Evolutionary conservation across 2,113 vertebrate genomes (phyloP).

Genomic region (Proteles cristata): DNA sequence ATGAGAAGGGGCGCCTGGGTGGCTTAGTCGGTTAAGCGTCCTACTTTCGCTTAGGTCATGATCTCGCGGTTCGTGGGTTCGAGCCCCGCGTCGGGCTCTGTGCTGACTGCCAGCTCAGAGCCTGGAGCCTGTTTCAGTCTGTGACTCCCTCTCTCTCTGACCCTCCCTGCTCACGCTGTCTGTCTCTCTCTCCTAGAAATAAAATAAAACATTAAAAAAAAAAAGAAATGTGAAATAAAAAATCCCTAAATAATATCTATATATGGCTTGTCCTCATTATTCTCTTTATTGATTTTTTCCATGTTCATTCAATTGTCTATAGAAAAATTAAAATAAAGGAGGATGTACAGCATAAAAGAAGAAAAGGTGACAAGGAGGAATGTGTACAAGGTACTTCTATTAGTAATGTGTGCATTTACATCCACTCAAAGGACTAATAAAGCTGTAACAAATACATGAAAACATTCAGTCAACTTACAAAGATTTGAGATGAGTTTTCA

Average conservation of each 20-base stretch:
- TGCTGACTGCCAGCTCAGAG: too few relatives aligned
- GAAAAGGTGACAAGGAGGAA: background rate
- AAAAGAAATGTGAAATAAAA: background rate
- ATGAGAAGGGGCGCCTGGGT: too few relatives aligned
- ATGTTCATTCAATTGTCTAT: background rate
- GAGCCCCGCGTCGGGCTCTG: too few relatives aligned
- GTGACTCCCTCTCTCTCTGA: too few relatives aligned
- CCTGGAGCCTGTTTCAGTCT: too few relatives aligned
- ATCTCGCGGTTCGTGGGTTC: too few relatives aligned
- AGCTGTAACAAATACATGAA: background rate
- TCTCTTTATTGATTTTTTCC: constrained; percentile 37
- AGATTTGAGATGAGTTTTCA: constrained; percentile 7
- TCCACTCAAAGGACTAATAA: constrained; percentile 18
- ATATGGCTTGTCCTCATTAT: background rate
- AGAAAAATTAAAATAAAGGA: constrained; percentile 28
- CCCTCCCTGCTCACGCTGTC: too few relatives aligned
- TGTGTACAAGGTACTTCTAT: background rate
- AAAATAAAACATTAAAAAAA: too few relatives aligned
- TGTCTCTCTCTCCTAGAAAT: too few relatives aligned
- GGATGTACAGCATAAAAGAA: background rate
- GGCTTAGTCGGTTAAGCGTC: too few relatives aligned
- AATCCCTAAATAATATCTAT: constrained; percentile 13
- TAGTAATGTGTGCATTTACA: background rate
- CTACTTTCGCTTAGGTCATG: too few relatives aligned
- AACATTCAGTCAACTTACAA: background rate